Conservation (phyloP, 1,140 invertebrate genomes). For the Sinonovacula constricta region DNA sequence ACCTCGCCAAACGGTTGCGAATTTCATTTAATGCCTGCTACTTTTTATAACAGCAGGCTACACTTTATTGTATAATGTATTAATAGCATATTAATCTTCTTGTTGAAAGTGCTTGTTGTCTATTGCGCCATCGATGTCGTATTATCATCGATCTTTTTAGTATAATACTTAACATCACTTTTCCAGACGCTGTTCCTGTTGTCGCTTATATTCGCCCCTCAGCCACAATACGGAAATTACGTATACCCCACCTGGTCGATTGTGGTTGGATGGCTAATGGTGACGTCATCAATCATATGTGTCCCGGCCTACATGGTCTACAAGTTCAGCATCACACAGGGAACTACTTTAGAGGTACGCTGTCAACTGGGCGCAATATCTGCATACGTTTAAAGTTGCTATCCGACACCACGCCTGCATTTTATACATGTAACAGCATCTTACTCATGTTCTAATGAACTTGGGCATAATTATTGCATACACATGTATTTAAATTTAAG, state of each 20-base stretch:
- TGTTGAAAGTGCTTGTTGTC: background rate
- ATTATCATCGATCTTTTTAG: background rate
- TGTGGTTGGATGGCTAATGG: conserved; percentile 83
- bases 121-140: background rate
- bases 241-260: conserved; percentile 83
- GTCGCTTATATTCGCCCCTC: conserved; percentile 55
- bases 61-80: background rate
- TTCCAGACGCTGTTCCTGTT: conserved; percentile 67
- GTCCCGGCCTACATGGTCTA: conserved; percentile 83
- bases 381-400: too few relatives aligned
- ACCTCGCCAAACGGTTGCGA: too few relatives aligned
- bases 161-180: background rate
- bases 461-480: too few relatives aligned
- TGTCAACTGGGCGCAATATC: too few relatives aligned
- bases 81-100: background rate
- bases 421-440: too few relatives aligned
- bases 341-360: conserved; percentile 69
- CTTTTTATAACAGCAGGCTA: too few relatives aligned
- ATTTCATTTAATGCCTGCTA: too few relatives aligned
- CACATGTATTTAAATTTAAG: too few relatives aligned
- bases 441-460: too few relatives aligned
- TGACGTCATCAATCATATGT: conserved; percentile 81
- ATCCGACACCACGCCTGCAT: too few relatives aligned
- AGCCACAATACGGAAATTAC: conserved; percentile 73
- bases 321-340: conserved; percentile 76